Evolutionary conservation across 2,888 invertebrate genomes (phyloP).

Genomic region (Gymnosoma rotundatum): DNA sequence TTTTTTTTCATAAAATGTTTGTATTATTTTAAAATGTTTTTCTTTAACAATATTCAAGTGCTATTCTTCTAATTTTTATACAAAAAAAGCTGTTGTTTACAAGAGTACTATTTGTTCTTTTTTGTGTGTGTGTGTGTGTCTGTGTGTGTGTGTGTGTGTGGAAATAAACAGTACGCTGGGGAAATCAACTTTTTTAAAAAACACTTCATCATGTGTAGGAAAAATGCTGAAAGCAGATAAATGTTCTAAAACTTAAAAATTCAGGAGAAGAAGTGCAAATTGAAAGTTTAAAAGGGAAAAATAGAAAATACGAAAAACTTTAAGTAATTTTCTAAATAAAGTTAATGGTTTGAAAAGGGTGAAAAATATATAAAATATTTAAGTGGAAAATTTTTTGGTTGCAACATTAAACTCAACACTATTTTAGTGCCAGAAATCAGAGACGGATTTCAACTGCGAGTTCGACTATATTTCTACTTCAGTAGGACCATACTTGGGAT

Average conservation of each 20-base stretch:
- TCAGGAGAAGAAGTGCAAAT: constrained; percentile 45
- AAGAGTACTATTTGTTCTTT: constrained; percentile 9
- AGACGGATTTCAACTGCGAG: too few species aligned
- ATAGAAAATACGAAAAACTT: too few species aligned
- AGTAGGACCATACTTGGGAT: too few species aligned
- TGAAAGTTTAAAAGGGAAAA: constrained; percentile 23
- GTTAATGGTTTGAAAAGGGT: too few species aligned
- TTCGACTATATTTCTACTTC: too few species aligned
- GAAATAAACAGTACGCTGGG: constrained; percentile 60
- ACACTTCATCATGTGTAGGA: constrained; percentile 50
- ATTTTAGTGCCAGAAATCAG: too few species aligned
- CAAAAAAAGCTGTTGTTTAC: constrained; percentile 6
- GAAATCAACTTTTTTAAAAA: constrained; percentile 59
- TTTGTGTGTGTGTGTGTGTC: neutral
- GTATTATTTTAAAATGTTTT: neutral
- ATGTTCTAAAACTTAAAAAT: constrained; percentile 39
- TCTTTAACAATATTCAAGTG: neutral
- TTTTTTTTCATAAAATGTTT: neutral
- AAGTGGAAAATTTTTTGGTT: too few species aligned
- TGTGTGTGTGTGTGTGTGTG: neutral
- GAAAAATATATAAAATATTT: too few species aligned
- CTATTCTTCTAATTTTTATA: too few species aligned
- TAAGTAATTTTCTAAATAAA: too few species aligned
- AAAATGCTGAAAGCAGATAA: neutral
- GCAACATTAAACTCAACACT: too few species aligned